Base-by-base conservation (phyloP, 2,797 vertebrate genomes). In the Semotilus atromaculatus region DNA sequence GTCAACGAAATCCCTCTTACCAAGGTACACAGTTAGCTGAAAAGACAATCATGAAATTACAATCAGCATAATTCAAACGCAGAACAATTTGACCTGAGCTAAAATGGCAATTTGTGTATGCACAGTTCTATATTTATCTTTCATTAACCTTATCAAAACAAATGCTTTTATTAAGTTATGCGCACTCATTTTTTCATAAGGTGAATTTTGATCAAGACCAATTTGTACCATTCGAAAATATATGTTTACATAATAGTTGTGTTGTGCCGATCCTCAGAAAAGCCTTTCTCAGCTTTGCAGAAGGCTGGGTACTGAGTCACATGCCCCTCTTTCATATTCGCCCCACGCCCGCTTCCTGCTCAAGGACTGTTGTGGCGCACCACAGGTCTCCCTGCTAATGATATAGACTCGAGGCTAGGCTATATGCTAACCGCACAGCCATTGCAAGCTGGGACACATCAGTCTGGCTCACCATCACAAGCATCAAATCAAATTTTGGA, bases 1-100 rank as follows among this genome's bases (percentile, higher is more conserved):
- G 91, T 99, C 98, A 89, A 99, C 96, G 16, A 99, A 99, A 91
- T 99, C 98, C 76, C 98, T 95, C 94, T 98, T 99, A 23, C 98
- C 98, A 92, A 99, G 94, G 84, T 99, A 99, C 68, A 99, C 98
- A 0, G 97, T 99, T 90, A 99, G 96, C 98, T 99, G 91, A 3
- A 85, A 78, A 68, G 75, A 3, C 68, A 23, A 64, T 60, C 36
- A 18, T 29, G 29, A 31, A 19, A 58, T 58, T 40, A 72, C 13
- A 45, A 14, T 72, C 21, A 55, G 34, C 21, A 73, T 31, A 71
- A 21, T 66, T 64, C 9, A 51, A 67, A 78, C 29, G 19, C 3
- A 74, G 66, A 51, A 60, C 13, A 38, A n/a, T 9, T 16, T 23
- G 26, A 38, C 51, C 16, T 14, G 29, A 55, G 16, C 40, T 43